Conservation (phyloP, 2,888 invertebrate genomes). For the Caenorhabditis macrosperma region DNA sequence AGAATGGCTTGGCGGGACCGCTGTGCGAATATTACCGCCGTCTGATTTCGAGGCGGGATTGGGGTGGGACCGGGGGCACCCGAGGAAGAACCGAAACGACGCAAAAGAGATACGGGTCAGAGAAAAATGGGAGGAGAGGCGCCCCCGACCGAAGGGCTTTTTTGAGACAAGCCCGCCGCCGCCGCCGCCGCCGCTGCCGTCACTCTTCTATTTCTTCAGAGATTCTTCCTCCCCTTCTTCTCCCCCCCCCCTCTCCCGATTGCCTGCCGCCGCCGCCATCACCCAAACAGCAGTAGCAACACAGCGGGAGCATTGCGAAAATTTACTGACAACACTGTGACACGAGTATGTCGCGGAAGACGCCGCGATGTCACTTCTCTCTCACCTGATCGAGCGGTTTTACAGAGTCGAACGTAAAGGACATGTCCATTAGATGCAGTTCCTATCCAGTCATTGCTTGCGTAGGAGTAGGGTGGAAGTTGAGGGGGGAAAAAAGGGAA, state of each 20-base stretch:
- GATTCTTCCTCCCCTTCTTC: conserved; percentile 32
- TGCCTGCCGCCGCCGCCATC: conserved; percentile 38
- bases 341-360: conserved; percentile 12
- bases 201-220: conserved; percentile 55
- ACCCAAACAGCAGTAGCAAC: conserved; percentile 56
- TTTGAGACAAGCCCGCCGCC: conserved; percentile 52
- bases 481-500: not conserved
- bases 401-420: not conserved
- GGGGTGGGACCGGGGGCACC: conserved; percentile 43
- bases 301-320: conserved; percentile 49
- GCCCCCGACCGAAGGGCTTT: conserved; percentile 54
- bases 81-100: conserved; percentile 35
- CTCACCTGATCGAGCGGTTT: conserved; percentile 39
- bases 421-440: not conserved
- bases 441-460: not conserved
- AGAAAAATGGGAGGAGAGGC: conserved; percentile 56
- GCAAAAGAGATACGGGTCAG: conserved; percentile 55
- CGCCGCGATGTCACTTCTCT: conserved; percentile 18
- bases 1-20: conserved; percentile 3
- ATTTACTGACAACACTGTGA: conserved; percentile 48
- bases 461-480: not conserved
- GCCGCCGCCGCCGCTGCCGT: conserved; percentile 47
- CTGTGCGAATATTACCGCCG: conserved; percentile 48
- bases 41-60: conserved; percentile 58
- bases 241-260: conserved; percentile 14